phyloP scores from a whole-genome alignment of 2,113 vertebrate species.

The Vimba vimba region DNA sequence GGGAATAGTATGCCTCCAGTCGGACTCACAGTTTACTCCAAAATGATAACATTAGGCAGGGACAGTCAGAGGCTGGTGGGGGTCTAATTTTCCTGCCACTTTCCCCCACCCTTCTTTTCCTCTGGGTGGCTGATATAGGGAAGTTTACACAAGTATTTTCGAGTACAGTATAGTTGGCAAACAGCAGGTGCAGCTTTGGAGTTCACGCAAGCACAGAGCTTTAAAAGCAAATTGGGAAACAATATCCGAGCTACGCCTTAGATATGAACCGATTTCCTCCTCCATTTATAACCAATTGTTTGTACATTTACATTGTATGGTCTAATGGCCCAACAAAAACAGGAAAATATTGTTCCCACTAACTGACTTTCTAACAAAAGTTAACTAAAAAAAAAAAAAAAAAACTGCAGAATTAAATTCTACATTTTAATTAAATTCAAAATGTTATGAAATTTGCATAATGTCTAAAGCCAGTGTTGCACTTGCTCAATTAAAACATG shows the following conservation, averaged over 20 bases:
- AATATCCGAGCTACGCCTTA: background rate
- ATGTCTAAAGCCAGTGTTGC: background rate
- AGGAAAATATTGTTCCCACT: background rate
- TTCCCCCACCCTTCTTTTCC: conserved; percentile 52
- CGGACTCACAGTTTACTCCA: conserved; percentile 73
- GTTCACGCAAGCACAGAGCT: background rate
- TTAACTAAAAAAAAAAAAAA: background rate
- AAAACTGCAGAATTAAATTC: background rate
- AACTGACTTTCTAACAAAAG: background rate
- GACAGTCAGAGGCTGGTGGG: conserved; percentile 44
- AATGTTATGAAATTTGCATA: background rate
- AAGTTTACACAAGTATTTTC: conserved; percentile 17
- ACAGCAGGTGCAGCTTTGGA: conserved; percentile 42
- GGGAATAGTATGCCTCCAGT: conserved; percentile 85
- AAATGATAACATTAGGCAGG: conserved; percentile 78
- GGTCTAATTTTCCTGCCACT: conserved; percentile 53
- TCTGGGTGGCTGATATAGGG: conserved; percentile 20
- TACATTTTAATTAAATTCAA: background rate
- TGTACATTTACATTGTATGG: background rate
- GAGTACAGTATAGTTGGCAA: background rate
- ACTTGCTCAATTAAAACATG: background rate
- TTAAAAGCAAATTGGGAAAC: conserved; percentile 8
- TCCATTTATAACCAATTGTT: conserved; percentile 9
- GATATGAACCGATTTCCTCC: background rate
- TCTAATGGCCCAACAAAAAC: background rate